Base-by-base conservation (phyloP, 2,797 vertebrate species). In the Dipus sagitta region DNA sequence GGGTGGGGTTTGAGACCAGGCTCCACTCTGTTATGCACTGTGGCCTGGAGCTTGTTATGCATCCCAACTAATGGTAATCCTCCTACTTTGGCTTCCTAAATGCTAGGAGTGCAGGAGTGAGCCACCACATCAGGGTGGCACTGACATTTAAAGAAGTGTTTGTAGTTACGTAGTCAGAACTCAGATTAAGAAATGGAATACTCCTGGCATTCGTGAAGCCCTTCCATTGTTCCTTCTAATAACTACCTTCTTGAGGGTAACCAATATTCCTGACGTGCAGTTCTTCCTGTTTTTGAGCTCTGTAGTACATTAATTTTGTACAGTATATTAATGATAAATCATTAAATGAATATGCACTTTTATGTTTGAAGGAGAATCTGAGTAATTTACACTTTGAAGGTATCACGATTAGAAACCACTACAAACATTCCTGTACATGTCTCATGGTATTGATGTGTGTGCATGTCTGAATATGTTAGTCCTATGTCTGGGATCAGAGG, bases 101-200 rank as follows among this genome's bases (percentile, higher is more conserved):
- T 7, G 3, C 30, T 54, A 42, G 28, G 21, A 83, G n/a, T 30
- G 28, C 28, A 70, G 28, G n/a, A 83, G 6, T 30, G 42, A 84
- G 11, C 24, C 58, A 62, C 12, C 34, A 30, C 26, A 42, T 65
- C 28, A 30, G 79, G 38, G 1, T 34, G 17, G 88, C 67, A 62
- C 52, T 32, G 23, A 82, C 24, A 68, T 82, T 88, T 58, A 84
- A 71, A 77, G 34, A 76, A 75, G 13, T 52, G 2, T 81, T 67
- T 62, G 60, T 0, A 68, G 32, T 72, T 78, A 15, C 71, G 24
- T 58, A 95, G 64, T 30, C 30, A 84, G 54, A 74, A 74, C 38
- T 78, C 30, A 78, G 38, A 71, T 81, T 60, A 92, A 92, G 26
- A 90, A 81, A 72, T 21, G 81, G 38, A 67, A 91, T 62, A 42